Evolutionary conservation across 2,888 invertebrate genomes (phyloP), one percentile per base, ranked within the genome.

Genomic region (Ornithoptera alexandrae): DNA sequence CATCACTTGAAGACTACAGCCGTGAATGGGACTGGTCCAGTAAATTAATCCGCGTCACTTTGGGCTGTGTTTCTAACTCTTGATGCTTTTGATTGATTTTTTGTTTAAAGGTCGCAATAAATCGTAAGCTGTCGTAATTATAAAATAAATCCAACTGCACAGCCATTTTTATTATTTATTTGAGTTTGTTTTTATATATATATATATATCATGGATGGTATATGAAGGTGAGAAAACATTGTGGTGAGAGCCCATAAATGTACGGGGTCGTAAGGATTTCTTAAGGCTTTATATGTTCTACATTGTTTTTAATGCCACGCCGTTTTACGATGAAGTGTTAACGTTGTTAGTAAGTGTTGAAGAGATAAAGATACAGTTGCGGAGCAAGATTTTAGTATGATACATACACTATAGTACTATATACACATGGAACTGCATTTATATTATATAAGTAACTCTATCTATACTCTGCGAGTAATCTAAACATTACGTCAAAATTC

Each of bases 231-330:
- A 22, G 15, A 56, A 58, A 6, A 58, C 57, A 58, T 30, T 59
- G 58, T 53, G 50, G 15, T 12, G n/a, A 5, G 46, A 59, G 50
- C 59, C 20, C 59, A 59, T 66, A 59, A 66, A 66, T 50, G 65
- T 42, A 66, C 22, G 10, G 58, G 46, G 17, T 66, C 65, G 65
- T 66, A 59, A 66, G 59, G 30, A 66, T 59, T 46, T 62, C 65
- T 60, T 66, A 59, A 22, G 30, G 46, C 58, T 66, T 66, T 66
- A 66, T 50, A 60, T 50, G 7, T 30, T 24, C 59, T 59, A 66
- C 65, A 66, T 60, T 66, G 65, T 66, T 66, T 66, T 66, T 60
- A 66, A 66, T 66, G 59, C 59, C 20, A 30, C 46, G 20, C 30
- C 24, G n/a, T 39, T 66, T 59, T 66, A 46, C 24, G 42, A 59